Evolutionary conservation across 2,797 vertebrate genomes (phyloP).

Genomic region (Eurystomus glaucurus): DNA sequence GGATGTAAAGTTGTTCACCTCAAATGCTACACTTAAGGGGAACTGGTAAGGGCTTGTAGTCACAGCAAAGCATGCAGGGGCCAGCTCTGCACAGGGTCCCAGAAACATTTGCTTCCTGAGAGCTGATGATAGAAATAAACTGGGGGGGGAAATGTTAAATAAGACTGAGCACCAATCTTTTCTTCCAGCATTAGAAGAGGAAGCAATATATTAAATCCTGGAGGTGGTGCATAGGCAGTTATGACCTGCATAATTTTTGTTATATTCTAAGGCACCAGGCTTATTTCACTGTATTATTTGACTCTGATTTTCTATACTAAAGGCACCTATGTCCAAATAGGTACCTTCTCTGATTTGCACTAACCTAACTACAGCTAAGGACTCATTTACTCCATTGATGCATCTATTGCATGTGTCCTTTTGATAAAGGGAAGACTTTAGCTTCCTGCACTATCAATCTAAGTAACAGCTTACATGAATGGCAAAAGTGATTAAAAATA

Average conservation of each 20-base stretch:
- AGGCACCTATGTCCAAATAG: neutral
- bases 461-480: neutral
- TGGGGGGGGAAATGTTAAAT: neutral
- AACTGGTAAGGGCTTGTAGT: rapidly evolving
- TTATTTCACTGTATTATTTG: neutral
- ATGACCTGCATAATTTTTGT: neutral
- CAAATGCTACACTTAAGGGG: neutral
- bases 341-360: neutral
- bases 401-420: neutral
- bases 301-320: neutral
- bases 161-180: neutral
- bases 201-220: neutral
- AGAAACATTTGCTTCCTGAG: neutral
- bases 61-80: neutral
- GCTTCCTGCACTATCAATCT: neutral
- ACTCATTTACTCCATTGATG: neutral
- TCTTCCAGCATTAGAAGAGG: neutral
- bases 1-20: neutral
- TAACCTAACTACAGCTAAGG: neutral
- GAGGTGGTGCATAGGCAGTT: neutral
- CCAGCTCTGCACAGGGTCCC: neutral
- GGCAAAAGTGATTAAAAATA: conserved; percentile 50
- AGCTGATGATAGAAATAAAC: neutral
- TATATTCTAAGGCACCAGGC: neutral
- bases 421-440: neutral